phyloP scores from a whole-genome alignment of 2,797 vertebrate species.

The Poeciliopsis paucimaculata region DNA sequence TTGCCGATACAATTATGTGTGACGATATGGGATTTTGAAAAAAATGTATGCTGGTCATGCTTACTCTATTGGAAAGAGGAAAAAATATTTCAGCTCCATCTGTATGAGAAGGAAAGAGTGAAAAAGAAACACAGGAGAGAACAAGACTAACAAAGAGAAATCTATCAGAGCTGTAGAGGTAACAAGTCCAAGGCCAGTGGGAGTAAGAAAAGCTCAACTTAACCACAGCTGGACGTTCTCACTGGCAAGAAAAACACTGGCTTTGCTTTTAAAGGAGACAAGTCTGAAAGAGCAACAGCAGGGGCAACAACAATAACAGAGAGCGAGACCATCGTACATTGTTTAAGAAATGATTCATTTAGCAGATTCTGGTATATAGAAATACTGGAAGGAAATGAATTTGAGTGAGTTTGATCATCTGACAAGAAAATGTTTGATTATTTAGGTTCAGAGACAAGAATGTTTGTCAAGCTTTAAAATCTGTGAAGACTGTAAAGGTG shows the following conservation, averaged over 20 bases:
- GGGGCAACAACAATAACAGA: neutral
- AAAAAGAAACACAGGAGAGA: neutral
- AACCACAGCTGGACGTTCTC: constrained; percentile 69
- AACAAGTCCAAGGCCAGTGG: constrained; percentile 64
- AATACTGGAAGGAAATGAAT: too few relatives aligned
- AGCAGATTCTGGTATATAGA: too few relatives aligned
- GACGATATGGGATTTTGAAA: neutral
- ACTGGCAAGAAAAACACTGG: constrained; percentile 28
- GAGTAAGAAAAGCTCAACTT: constrained; percentile 51
- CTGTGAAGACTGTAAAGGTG: neutral
- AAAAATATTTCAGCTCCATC: constrained; percentile 13
- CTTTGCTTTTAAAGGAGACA: constrained; percentile 5
- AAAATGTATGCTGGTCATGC: neutral
- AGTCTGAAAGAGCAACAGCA: constrained; percentile 18
- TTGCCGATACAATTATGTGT: neutral
- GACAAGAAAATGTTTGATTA: neutral
- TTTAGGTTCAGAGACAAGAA: neutral
- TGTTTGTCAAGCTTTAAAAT: neutral
- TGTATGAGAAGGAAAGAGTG: neutral
- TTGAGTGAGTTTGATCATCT: too few relatives aligned
- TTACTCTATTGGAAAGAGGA: constrained; percentile 16
- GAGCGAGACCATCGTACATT: constrained; percentile 1
- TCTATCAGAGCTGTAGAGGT: constrained; percentile 45
- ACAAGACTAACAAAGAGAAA: constrained; percentile 3
- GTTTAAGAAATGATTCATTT: neutral